Base-by-base conservation (phyloP, 1,140 invertebrate genomes). In the Lepeophtheirus salmonis region DNA sequence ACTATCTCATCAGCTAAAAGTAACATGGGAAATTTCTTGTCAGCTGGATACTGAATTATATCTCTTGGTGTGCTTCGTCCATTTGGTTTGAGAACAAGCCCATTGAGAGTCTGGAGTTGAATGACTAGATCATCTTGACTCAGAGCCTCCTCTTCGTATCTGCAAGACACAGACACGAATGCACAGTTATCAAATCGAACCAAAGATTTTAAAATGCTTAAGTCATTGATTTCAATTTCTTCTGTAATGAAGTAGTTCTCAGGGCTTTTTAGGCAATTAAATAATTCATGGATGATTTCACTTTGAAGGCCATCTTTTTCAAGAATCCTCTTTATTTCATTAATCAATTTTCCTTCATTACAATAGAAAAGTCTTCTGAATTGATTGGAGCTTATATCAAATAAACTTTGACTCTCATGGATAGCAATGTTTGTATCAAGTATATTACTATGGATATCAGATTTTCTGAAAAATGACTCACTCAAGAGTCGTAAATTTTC, bases 401-500 rank as follows among this genome's bases (percentile, higher is more conserved):
- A 20, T 6, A 52, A 10, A 6, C 12, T 52, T 10, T 16, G n/a
- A 2, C 1, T 18, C 3, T 41, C 16, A n/a, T 41, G 22, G 1
- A 57, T 41, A 2, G 17, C 14, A 2, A 57, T 16, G 26, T 57
- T 57, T 3, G 2, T 2, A 20, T 57, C 56, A 14, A 57, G 14
- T 12, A 41, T 2, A 16, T 57, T 57, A 3, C 30, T 2, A 41
- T 57, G 16, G 13, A 54, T 24, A 6, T 17, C 26, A 14, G 23
- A 57, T 16, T 57, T 17, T 1, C 16, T 13, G 16, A 41, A 57
- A 55, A 26, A 25, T 51, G 51, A 64, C 70, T 69, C 30, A 4
- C 70, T 72, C 50, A 72, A 60, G 6, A 72, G 65, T 63, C 71
- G 70, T 2, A 73, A 67, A 63, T 72, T 73, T 63, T 72, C 71